Evolutionary conservation across 53 echinoderm and acorn worm genomes (phyloP).

Genomic region (Hippasteria phrygiana): DNA sequence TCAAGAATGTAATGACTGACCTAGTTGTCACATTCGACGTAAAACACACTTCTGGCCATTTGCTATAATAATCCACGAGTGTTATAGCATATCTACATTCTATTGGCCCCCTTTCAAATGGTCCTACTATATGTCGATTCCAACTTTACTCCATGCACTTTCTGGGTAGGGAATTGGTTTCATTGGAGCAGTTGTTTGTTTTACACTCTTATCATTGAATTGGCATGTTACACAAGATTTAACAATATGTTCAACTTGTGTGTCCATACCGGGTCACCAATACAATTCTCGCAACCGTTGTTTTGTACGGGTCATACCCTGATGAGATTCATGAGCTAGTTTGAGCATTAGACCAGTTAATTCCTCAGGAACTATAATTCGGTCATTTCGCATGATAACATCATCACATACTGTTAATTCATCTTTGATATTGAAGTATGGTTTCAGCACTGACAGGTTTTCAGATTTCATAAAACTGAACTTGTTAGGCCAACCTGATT

Average conservation of each 20-base stretch:
- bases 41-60: conserved; percentile 47
- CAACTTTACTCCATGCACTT: conserved; percentile 41
- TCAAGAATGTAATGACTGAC: conserved; percentile 20
- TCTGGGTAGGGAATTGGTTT: conserved; percentile 37
- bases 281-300: conserved; percentile 64
- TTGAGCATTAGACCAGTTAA: not conserved
- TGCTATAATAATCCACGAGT: conserved; percentile 54
- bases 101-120: conserved; percentile 30
- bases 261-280: conserved; percentile 80
- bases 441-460: no score
- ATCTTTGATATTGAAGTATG: conserved; percentile 19
- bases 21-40: conserved; percentile 27
- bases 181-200: conserved; percentile 29
- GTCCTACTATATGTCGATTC: conserved; percentile 52
- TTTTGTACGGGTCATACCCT: conserved; percentile 75
- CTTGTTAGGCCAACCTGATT: conserved; percentile 17
- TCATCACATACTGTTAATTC: conserved; percentile 34
- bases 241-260: conserved; percentile 29
- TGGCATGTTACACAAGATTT: conserved; percentile 39
- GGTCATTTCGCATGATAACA: conserved; percentile 35
- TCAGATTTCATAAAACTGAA: conserved; percentile 5
- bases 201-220: conserved; percentile 38
- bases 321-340: conserved; percentile 71
- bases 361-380: conserved; percentile 26
- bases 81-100: conserved; percentile 54